Conservation (phyloP, 2,888 invertebrate species). For the Melanchra persicariae region DNA sequence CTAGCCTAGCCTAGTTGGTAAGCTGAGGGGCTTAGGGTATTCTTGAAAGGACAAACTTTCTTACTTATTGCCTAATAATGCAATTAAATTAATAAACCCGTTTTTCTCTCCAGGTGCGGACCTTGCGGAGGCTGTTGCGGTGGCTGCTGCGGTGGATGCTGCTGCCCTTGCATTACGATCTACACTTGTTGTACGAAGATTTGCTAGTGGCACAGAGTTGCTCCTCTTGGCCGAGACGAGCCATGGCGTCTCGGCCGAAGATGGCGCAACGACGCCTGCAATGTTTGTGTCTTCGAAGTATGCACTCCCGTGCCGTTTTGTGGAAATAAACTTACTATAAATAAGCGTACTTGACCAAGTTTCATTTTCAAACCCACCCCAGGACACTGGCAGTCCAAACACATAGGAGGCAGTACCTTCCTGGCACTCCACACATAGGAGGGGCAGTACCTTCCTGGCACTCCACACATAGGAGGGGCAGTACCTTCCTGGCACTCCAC, state of each 20-base stretch:
- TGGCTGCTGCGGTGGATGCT: conserved; percentile 67
- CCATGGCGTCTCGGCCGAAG: conserved; percentile 63
- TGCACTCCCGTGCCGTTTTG: conserved; percentile 68
- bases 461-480: neutral
- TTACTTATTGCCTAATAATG: no score
- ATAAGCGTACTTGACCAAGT: conserved; percentile 58
- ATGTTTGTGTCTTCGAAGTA: conserved; percentile 55
- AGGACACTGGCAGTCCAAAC: neutral
- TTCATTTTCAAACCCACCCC: conserved; percentile 22
- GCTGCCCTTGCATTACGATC: conserved; percentile 84
- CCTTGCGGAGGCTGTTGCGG: conserved; percentile 75
- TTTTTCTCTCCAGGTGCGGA: conserved; percentile 83
- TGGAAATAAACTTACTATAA: conserved; percentile 74
- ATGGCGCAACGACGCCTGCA: conserved; percentile 34
- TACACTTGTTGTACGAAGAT: conserved; percentile 88
- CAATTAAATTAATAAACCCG: no score
- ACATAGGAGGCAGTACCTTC: no score
- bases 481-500: neutral
- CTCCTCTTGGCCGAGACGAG: conserved; percentile 52
- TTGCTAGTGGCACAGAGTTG: conserved; percentile 70
- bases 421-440: neutral
- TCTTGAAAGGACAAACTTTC: no score
- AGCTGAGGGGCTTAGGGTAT: no score
- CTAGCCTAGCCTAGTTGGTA: no score
- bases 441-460: neutral